These are phyloP conservation scores for Pomatostomus ruficeps DNA, from an alignment of 2,113 vertebrate genomes.

Conservation along the genomic window DNA sequence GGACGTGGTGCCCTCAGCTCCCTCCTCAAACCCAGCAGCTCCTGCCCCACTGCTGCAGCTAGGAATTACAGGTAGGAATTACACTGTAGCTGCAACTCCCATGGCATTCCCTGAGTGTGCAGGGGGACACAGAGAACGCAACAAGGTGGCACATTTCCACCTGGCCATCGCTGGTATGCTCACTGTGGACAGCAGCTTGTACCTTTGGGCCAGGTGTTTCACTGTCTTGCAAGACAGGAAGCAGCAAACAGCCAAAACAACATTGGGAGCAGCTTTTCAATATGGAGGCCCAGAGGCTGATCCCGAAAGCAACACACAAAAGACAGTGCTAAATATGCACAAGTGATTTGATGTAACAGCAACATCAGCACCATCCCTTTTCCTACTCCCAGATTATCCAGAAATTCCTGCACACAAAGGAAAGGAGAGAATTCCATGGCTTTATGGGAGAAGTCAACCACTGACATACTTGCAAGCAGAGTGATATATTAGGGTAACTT, in stretches of 20 bases:
- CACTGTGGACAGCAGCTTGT: background rate
- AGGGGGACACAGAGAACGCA: background rate
- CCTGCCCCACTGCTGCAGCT: background rate
- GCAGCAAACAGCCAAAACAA: background rate
- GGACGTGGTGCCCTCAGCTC: background rate
- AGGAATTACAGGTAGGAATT: background rate
- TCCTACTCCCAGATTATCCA: background rate
- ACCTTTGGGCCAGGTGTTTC: background rate
- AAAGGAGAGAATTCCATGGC: background rate
- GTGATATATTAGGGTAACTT: background rate
- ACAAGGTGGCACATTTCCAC: slow-evolving; percentile 16
- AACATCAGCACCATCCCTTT: background rate
- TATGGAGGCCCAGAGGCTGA: background rate
- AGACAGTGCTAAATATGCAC: accelerated
- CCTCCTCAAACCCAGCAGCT: background rate
- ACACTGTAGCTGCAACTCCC: background rate
- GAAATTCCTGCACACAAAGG: background rate
- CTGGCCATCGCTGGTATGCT: background rate
- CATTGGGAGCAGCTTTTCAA: background rate
- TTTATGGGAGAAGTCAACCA: background rate
- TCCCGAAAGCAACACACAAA: background rate
- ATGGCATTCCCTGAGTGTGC: background rate
- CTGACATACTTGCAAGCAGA: background rate
- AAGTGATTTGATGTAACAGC: background rate
- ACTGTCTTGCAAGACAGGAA: background rate